Base-by-base conservation (phyloP, 2,797 vertebrate genomes). In the Arctocebus calabarensis region DNA sequence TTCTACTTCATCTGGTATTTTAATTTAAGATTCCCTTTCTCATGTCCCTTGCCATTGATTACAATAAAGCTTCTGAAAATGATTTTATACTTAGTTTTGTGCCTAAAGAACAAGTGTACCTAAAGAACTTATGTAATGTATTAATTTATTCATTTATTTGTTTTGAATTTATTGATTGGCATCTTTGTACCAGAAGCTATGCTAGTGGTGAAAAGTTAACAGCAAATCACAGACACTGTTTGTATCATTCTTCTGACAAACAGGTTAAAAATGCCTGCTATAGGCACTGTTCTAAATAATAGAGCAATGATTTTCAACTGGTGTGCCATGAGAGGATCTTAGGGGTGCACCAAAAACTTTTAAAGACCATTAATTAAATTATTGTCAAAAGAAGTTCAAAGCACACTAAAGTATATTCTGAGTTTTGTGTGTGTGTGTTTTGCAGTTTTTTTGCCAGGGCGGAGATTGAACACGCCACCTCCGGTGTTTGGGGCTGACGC, bases 11-110 rank as follows among this genome's bases (percentile, higher is more conserved):
- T 29, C 14, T 78, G 17, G 37, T 88, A 55, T 81, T 59, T 85
- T 89, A 70, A 14, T 84, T 94, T 93, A 95, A 61, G 5, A 48
- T 77, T 89, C 22, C 48, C 11, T 20, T 19, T 2, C 22, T 27
- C 1, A 27, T 55, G 17, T 59, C 0, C 10, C 14, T 11, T 84
- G 40, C 3, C 27, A 22, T 9, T 64, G 19, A 27, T 70, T 83
- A 77, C 2, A 61, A n/a, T 7, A 62, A 20, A 40, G 20, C n/a
- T 88, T 84, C 73, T 20, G 37, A 90, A 75, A 68, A 85, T 78
- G 40, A 75, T 23, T 79, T 57, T 25, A 74, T 48, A 74, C 52
- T 90, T 93, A 40, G 11, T 48, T 94, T 79, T 91, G 29, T 90
- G 27, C 57, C 32, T 34, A 73, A 7, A 19, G 11, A 71, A 52